Percentiles rank a stretch among this genome's conserved stretches.
Evolutionary conservation across 1,140 invertebrate species (phyloP).

Genomic region (Cepaea nemoralis): DNA sequence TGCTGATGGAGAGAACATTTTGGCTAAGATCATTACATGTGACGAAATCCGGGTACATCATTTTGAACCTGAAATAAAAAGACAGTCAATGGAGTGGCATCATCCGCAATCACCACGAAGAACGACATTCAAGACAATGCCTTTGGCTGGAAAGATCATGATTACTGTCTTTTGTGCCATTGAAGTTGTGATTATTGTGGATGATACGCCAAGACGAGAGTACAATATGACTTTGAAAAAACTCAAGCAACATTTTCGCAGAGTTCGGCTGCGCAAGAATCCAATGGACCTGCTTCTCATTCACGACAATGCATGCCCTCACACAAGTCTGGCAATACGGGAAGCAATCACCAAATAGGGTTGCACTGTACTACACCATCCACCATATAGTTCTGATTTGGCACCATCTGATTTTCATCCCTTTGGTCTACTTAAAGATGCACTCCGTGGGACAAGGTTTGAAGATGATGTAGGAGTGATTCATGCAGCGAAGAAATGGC

Average conservation of each 20-base stretch:
- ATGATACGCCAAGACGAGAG: neutral
- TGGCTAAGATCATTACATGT: neutral
- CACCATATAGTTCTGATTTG: no score
- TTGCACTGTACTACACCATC: no score
- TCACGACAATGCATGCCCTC: no score
- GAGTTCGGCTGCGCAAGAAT: no score
- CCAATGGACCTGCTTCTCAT: no score
- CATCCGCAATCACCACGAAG: neutral
- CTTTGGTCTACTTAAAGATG: no score
- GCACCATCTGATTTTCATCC: no score
- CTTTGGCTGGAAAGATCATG: neutral
- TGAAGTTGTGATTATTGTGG: neutral
- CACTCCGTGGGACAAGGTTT: no score
- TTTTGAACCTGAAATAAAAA: slow-evolving; percentile 11
- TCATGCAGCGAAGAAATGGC: neutral
- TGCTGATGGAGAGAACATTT: slow-evolving; percentile 8
- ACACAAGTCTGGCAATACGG: no score
- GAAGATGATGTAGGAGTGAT: no score
- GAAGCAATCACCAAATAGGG: no score
- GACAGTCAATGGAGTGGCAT: slow-evolving; percentile 5
- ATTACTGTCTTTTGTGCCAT: neutral
- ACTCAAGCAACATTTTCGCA: neutral
- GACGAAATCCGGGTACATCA: slow-evolving; percentile 6
- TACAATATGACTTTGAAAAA: neutral
- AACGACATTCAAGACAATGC: neutral